Evolutionary conservation across 1,140 invertebrate genomes (phyloP).

Genomic region (Eufriesea mexicana): DNA sequence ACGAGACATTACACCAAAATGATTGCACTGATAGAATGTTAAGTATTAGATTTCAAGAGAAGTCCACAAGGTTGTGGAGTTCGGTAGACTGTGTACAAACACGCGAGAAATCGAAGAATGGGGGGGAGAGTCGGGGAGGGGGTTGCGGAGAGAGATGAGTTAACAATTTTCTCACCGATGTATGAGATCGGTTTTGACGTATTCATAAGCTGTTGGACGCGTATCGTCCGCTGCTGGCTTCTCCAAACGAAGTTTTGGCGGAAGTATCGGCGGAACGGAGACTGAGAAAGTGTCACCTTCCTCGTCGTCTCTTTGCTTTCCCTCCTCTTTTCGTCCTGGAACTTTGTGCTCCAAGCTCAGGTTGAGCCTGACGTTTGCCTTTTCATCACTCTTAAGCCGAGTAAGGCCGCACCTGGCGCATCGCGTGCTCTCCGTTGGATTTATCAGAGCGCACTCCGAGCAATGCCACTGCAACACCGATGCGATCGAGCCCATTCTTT

Average conservation of each 20-base stretch:
- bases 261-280: slow-evolving; percentile 76
- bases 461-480: slow-evolving; percentile 95
- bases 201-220: slow-evolving; percentile 15
- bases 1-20: not conserved
- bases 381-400: slow-evolving; percentile 76
- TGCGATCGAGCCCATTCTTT: slow-evolving; percentile 92
- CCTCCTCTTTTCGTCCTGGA: slow-evolving; percentile 6
- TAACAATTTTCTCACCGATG: slow-evolving; percentile 52
- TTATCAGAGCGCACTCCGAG: slow-evolving; percentile 91
- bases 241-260: slow-evolving; percentile 65
- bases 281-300: slow-evolving; percentile 63
- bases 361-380: slow-evolving; percentile 50
- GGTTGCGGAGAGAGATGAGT: not conserved
- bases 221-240: slow-evolving; percentile 18
- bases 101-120: slow-evolving; percentile 13
- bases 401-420: slow-evolving; percentile 90
- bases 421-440: slow-evolving; percentile 90
- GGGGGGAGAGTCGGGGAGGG: no score
- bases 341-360: slow-evolving; percentile 33
- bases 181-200: slow-evolving; percentile 28
- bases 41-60: not conserved
- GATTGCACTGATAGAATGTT: not conserved
- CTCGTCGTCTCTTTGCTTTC: slow-evolving; percentile 15
- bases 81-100: slow-evolving; percentile 37
- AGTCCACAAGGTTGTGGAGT: not conserved